Conservation (phyloP, 1,140 invertebrate genomes). For the Drosophila tristis region DNA sequence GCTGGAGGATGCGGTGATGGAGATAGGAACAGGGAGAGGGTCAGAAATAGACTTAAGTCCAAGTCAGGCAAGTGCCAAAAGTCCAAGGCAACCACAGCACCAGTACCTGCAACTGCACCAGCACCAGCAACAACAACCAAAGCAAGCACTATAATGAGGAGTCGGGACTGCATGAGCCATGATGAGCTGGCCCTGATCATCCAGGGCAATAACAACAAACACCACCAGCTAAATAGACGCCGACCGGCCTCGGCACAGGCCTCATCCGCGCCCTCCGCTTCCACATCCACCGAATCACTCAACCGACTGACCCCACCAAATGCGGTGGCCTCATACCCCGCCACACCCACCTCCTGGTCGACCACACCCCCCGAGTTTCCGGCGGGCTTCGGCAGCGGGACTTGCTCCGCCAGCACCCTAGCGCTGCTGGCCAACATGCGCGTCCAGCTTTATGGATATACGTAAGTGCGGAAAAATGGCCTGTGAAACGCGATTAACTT, state of each 20-base stretch:
- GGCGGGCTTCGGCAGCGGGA: conserved; percentile 25
- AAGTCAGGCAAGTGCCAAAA: conserved; percentile 50
- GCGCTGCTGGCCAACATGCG: conserved; percentile 53
- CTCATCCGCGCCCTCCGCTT: conserved; percentile 44
- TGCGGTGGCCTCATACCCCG: conserved; percentile 56
- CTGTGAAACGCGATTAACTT: conserved; percentile 11
- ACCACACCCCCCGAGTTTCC: conserved; percentile 60
- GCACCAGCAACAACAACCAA: background rate
- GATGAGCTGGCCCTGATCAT: conserved; percentile 78
- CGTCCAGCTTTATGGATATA: conserved; percentile 57
- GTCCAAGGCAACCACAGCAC: conserved; percentile 37
- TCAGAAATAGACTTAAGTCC: conserved; percentile 23
- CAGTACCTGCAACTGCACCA: background rate
- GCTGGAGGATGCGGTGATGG: background rate
- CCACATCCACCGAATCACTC: conserved; percentile 66
- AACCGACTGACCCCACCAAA: conserved; percentile 33
- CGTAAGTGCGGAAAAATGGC: conserved; percentile 55
- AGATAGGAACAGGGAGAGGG: background rate
- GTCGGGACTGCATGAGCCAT: conserved; percentile 64
- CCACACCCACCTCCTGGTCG: conserved; percentile 70
- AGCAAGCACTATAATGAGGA: conserved; percentile 11
- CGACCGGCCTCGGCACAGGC: conserved; percentile 29
- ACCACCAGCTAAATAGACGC: conserved; percentile 13
- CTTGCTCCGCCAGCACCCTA: conserved; percentile 50
- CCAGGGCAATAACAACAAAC: conserved; percentile 34